Base-by-base conservation (phyloP, 2,797 vertebrate species). In the Sphenodon punctatus region DNA sequence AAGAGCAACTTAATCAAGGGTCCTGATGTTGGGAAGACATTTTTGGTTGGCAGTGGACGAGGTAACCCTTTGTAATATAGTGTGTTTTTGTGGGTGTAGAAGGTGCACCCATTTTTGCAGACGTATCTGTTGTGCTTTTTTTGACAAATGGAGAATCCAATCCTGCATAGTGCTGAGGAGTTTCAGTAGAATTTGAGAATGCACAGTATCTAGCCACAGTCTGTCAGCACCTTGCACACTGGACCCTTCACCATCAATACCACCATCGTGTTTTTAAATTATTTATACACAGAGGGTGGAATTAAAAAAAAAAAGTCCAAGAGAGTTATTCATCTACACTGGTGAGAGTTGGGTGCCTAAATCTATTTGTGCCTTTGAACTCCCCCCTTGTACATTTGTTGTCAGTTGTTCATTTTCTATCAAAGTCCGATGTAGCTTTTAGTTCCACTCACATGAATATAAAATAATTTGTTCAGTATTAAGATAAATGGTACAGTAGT, bases 161-260 rank as follows among this genome's bases (percentile, higher is more conserved):
- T 23, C 32, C 63, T 81, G 59, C 20, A 51, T 82, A 64, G 25
- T 48, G 34, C 64, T 65, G 73, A 73, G 46, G 30, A 14, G 7
- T 6, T 84, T 75, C 49, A 7, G 20, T 3, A 78, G 2, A 53
- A 45, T 45, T 41, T 77, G 67, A 83, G 70, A 48, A 66, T 49
- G 27, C 16, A 67, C 25, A 32, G 17, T 69, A 58, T 11, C 13
- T 64, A 60, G 19, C n/a, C n/a, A 76, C 56, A 83, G 32, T 6
- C 43, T 73, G 70, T 55, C 15, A 69, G 55, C 39, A 78, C 43
- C 73, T 78, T 53, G 38, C 25, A 60, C 2, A 5, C 48, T 48
- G 48, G 22, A 46, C 10, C 55, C 39, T 78, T 88, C 27, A 45
- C 23, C 41, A 75, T 78, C 81, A 81, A 74, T 86, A 83, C 88